These are phyloP conservation scores for Vanessa tameamea DNA, from an alignment of 1,140 invertebrate genomes.

Conservation along the genomic window DNA sequence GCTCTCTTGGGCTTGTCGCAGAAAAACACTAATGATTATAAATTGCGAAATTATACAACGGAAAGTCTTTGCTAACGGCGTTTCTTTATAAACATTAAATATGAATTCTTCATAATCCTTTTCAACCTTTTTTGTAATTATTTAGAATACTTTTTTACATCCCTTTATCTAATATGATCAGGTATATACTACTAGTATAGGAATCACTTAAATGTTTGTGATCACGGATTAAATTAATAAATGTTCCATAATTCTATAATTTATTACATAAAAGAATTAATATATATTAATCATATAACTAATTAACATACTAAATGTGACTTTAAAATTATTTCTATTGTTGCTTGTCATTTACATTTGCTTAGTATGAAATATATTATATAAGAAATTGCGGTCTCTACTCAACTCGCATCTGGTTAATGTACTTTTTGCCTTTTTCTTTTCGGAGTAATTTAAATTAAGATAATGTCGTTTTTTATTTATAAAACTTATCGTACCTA, in stretches of 20 bases:
- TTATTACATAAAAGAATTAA: neutral
- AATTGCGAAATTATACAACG: constrained; percentile 70
- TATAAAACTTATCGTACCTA: neutral
- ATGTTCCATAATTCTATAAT: neutral
- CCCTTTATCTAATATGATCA: neutral
- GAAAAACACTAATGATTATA: constrained; percentile 72
- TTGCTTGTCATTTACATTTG: neutral
- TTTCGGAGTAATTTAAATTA: constrained; percentile 57
- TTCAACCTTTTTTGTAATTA: constrained; percentile 1
- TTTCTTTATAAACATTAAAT: constrained; percentile 37
- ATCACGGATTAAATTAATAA: neutral
- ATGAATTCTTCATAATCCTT: constrained; percentile 8
- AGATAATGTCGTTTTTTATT: constrained; percentile 44
- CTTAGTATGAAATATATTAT: neutral
- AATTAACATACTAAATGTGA: neutral
- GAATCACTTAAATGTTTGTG: no score
- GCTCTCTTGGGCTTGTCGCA: constrained; percentile 45
- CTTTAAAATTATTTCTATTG: neutral
- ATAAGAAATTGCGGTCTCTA: neutral
- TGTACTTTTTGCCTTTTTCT: constrained; percentile 56
- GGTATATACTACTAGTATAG: neutral
- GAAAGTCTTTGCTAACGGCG: constrained; percentile 49
- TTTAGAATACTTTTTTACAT: neutral
- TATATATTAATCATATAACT: no score
- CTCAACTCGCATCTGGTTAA: constrained; percentile 31